phyloP scores from a whole-genome alignment of 2,888 invertebrate genomes.

The Agrochola macilenta region DNA sequence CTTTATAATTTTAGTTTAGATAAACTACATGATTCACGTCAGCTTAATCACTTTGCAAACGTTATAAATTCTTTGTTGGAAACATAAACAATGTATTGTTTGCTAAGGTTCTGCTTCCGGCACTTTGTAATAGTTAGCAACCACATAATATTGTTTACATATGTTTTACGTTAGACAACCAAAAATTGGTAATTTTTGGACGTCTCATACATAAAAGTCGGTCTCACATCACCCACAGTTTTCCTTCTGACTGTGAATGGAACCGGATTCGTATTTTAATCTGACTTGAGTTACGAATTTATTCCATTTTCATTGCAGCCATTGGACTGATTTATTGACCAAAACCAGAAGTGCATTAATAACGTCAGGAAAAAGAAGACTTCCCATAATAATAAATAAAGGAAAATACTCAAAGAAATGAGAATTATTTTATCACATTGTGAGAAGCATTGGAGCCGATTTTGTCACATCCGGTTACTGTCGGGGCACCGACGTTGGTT shows the following conservation, averaged over 20 bases:
- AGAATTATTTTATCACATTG: constrained; percentile 25
- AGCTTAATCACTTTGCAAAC: constrained; percentile 43
- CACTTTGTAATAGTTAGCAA: constrained; percentile 4
- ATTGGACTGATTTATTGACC: constrained; percentile 7
- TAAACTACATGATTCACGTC: constrained; percentile 21
- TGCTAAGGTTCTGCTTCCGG: constrained; percentile 22
- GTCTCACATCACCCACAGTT: not conserved
- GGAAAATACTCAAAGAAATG: constrained; percentile 18
- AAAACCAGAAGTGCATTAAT: constrained; percentile 14
- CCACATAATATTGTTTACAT: not conserved
- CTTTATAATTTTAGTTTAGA: no score
- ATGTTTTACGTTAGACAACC: not conserved
- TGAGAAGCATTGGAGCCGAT: constrained; percentile 23
- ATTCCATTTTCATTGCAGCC: not conserved
- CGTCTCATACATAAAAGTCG: not conserved
- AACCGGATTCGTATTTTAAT: not conserved
- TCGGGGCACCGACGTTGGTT: constrained; percentile 25
- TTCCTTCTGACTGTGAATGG: not conserved
- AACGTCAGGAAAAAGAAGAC: not conserved
- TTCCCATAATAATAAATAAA: constrained; percentile 27
- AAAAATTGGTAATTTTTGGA: not conserved
- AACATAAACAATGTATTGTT: constrained; percentile 36
- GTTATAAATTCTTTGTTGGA: constrained; percentile 39
- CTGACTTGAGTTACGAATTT: no score
- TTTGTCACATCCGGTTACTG: constrained; percentile 48